These are phyloP conservation scores for Periphyllus acericola DNA, from an alignment of 2,888 invertebrate species.

Conservation along the genomic window DNA sequence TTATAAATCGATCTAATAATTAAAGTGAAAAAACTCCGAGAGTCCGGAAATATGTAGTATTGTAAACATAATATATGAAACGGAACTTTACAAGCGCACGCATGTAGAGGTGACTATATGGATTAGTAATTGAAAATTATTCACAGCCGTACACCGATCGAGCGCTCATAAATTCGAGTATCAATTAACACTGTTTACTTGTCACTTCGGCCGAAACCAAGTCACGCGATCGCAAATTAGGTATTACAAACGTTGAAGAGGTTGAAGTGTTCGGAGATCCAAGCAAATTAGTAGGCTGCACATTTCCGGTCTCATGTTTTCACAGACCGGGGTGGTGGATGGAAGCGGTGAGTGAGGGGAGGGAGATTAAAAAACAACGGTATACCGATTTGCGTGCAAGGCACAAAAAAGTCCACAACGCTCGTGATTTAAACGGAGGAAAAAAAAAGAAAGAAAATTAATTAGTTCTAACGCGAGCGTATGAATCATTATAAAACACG, in stretches of 20 bases:
- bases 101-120: not conserved
- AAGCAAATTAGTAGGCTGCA: not conserved
- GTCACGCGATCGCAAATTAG: slow-evolving; percentile 28
- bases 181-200: slow-evolving; percentile 20
- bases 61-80: no score
- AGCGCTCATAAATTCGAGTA: slow-evolving; percentile 9
- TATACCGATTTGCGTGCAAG: not conserved
- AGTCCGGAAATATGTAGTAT: no score
- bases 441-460: not conserved
- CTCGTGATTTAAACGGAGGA: not conserved
- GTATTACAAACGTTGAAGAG: not conserved
- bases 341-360: no score
- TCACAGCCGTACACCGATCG: not conserved
- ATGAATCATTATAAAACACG: not conserved
- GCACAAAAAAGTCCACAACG: not conserved
- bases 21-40: no score
- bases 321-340: not conserved
- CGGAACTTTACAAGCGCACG: not conserved
- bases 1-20: no score
- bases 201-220: not conserved
- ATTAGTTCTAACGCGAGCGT: not conserved
- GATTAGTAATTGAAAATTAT: slow-evolving; percentile 2
- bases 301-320: not conserved
- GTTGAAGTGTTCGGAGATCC: not conserved
- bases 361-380: not conserved